Evolutionary conservation across 2,113 vertebrate species (phyloP), one percentile per base, ranked within the genome.

Genomic region (Semnopithecus entellus): DNA sequence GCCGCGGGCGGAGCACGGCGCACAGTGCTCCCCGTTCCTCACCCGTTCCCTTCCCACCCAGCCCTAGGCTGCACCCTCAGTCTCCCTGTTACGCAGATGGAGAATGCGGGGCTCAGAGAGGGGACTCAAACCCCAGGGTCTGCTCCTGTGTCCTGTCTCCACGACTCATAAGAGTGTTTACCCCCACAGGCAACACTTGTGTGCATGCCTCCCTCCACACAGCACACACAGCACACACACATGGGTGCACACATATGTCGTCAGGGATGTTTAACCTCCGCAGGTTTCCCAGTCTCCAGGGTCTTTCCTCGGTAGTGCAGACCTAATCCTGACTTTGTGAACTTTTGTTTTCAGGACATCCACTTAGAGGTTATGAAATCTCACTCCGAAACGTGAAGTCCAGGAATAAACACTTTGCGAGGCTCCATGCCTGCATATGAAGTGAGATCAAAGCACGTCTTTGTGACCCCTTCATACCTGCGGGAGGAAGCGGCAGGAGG

Each of bases 1-100:
- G 16, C 32, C 35, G 81, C 70, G n/a, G 55, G 23, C 8, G 0
- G 0, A 9, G 30, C 8, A 70, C 6, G 3, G 11, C 0, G 48
- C 48, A 1, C 57, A 3, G 4, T 16, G n/a, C 20, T 45, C 35
- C 43, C 23, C 16, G 0, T 8, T 57, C 12, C 38, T 25, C 50
- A 5, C 2, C 40, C 22, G 0, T 8, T 12, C 4, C 0, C 32
- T 9, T 35, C 30, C 13, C 8, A 5, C 11, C 59, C 1, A 18
- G 9, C 18, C 32, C 59, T 13, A 35, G 23, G 73, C 81, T 4
- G 45, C 3, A 2, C 32, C 1, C 0, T 9, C 3, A 0, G 52
- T 20, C 20, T 32, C 61, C 61, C 79, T n/a, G 4, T 17, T 11
- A 32, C 0, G 7, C 61, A 30, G 38, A 10, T 2, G 18, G 30